Evolutionary conservation across 2,888 invertebrate genomes (phyloP).

Genomic region (Sphinx pinastri): DNA sequence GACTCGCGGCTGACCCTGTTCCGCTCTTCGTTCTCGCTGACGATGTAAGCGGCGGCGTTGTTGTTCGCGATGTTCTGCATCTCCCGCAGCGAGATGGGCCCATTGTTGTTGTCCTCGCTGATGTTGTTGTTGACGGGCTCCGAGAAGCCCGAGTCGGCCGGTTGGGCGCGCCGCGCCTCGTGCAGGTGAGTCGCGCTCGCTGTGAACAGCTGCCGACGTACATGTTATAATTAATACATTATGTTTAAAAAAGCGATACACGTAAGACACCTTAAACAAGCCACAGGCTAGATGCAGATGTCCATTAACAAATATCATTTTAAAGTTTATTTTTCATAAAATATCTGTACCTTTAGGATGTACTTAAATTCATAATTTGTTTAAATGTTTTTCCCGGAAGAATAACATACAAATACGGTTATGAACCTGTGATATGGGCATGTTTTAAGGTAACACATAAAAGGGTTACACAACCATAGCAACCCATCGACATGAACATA

Average conservation of each 20-base stretch:
- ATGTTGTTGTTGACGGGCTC: constrained; percentile 77
- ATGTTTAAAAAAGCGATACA: background rate
- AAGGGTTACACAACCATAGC: background rate
- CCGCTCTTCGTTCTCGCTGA: constrained; percentile 78
- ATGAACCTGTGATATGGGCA: no score
- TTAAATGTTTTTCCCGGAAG: background rate
- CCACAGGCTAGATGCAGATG: background rate
- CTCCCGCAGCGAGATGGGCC: constrained; percentile 81
- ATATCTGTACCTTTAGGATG: no score
- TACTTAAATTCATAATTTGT: background rate
- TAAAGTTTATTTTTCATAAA: no score
- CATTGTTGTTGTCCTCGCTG: constrained; percentile 83
- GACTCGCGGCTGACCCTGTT: constrained; percentile 74
- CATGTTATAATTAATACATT: background rate
- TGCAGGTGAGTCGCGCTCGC: constrained; percentile 73
- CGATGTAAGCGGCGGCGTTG: constrained; percentile 80
- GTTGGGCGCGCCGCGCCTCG: constrained; percentile 68
- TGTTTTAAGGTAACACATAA: background rate
- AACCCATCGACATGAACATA: background rate
- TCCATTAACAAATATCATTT: background rate
- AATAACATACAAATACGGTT: background rate
- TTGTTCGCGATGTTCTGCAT: constrained; percentile 84
- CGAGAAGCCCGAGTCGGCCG: constrained; percentile 74
- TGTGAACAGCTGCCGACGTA: constrained; percentile 64
- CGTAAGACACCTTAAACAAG: background rate